Evolutionary conservation across 64 coral and sea anemone species (phyloP).

Genomic region (Hydrozoanthus tunicans): DNA sequence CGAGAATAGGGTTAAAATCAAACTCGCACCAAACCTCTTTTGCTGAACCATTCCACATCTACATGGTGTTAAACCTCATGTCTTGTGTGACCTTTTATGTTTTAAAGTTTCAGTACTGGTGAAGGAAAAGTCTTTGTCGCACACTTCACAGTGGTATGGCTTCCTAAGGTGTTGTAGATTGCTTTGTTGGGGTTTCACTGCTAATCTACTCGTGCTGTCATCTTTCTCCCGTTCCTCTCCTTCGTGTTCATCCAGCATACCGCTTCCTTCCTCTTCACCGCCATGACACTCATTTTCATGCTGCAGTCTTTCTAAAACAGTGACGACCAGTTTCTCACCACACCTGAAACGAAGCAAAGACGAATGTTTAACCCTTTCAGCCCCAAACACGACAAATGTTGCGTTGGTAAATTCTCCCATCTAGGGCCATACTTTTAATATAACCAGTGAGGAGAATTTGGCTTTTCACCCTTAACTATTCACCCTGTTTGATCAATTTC

Average conservation of each 20-base stretch:
- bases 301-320: conserved; percentile 76
- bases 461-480: too few species aligned
- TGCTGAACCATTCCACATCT: too few species aligned
- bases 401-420: too few species aligned
- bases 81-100: conserved; percentile 70
- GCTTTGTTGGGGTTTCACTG: not conserved
- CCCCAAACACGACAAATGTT: too few species aligned
- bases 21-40: too few species aligned
- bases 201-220: not conserved
- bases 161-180: conserved; percentile 62
- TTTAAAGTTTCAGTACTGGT: conserved; percentile 92
- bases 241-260: not conserved
- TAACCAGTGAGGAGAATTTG: too few species aligned
- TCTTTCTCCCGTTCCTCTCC: not conserved
- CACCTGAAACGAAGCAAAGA: conserved; percentile 40
- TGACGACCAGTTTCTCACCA: conserved; percentile 81
- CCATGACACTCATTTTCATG: conserved; percentile 75
- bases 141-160: conserved; percentile 62
- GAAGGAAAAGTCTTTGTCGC: conserved; percentile 69
- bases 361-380: too few species aligned
- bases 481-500: too few species aligned
- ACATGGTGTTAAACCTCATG: not conserved
- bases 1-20: too few species aligned
- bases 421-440: too few species aligned
- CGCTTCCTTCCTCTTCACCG: not conserved